Conservation (phyloP, 2,888 invertebrate genomes). For the Sphinx pinastri region DNA sequence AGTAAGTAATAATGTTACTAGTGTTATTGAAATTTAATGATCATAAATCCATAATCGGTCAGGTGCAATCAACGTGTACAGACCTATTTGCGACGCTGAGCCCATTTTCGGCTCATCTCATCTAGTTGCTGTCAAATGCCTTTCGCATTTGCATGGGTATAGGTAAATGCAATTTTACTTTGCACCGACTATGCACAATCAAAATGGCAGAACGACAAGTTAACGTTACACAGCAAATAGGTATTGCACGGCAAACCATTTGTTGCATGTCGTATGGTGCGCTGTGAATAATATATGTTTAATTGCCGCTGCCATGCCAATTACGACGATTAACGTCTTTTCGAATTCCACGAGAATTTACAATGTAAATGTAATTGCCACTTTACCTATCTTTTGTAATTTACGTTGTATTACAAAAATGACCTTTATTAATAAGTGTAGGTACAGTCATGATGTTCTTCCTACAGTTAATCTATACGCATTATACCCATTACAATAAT, state of each 20-base stretch:
- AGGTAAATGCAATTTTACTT: not conserved
- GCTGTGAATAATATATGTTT: constrained; percentile 15
- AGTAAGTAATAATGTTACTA: not conserved
- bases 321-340: constrained; percentile 9
- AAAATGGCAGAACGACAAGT: constrained; percentile 7
- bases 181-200: not conserved
- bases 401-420: not conserved
- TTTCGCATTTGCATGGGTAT: not conserved
- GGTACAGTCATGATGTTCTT: not conserved
- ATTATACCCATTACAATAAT: too few species aligned
- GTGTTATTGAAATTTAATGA: not conserved
- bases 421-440: not conserved
- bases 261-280: constrained; percentile 17
- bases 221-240: constrained; percentile 11
- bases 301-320: constrained; percentile 13
- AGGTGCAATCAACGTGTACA: not conserved
- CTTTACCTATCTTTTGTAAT: not conserved
- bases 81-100: not conserved
- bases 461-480: not conserved
- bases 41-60: not conserved
- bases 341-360: constrained; percentile 13
- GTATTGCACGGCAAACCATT: constrained; percentile 21
- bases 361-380: constrained; percentile 15
- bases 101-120: not conserved
- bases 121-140: not conserved